phyloP scores from a whole-genome alignment of 2,888 invertebrate genomes.

The Nomada flava region DNA sequence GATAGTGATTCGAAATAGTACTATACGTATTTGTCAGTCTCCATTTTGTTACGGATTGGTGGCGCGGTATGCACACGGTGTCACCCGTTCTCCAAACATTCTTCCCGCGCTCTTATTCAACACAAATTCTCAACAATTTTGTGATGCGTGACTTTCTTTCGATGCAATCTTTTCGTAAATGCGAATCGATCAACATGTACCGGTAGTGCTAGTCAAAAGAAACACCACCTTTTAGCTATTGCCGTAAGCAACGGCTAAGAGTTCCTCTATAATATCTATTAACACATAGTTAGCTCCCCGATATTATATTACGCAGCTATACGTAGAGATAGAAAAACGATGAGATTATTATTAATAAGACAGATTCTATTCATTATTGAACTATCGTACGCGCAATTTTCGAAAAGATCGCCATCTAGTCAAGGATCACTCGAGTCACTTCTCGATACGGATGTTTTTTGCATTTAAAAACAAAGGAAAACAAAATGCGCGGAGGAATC shows the following conservation, averaged over 20 bases:
- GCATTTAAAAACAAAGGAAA: neutral
- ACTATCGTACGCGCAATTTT: slow-evolving; percentile 49
- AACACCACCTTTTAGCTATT: slow-evolving; percentile 46
- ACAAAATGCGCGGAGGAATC: slow-evolving; percentile 44
- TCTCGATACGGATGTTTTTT: slow-evolving; percentile 36
- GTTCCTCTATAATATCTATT: slow-evolving; percentile 47
- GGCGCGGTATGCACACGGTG: slow-evolving; percentile 21
- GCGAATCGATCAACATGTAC: slow-evolving; percentile 35
- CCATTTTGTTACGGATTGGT: slow-evolving; percentile 8
- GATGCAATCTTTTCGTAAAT: slow-evolving; percentile 62
- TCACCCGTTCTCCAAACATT: slow-evolving; percentile 38
- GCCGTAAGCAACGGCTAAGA: slow-evolving; percentile 49
- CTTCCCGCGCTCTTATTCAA: slow-evolving; percentile 34
- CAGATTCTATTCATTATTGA: slow-evolving; percentile 36
- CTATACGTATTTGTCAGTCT: slow-evolving; percentile 11
- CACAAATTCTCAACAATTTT: slow-evolving; percentile 24
- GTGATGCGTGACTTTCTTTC: slow-evolving; percentile 48
- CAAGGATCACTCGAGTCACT: slow-evolving; percentile 45
- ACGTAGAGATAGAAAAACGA: slow-evolving; percentile 46
- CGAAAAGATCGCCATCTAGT: slow-evolving; percentile 69
- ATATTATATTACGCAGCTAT: slow-evolving; percentile 53
- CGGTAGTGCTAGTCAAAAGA: slow-evolving; percentile 52
- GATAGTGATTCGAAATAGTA: slow-evolving; percentile 17
- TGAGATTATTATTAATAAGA: slow-evolving; percentile 58
- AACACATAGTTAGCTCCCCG: slow-evolving; percentile 45